Evolutionary conservation across 2,888 invertebrate genomes (phyloP).

Genomic region (Masnerella sp.): DNA sequence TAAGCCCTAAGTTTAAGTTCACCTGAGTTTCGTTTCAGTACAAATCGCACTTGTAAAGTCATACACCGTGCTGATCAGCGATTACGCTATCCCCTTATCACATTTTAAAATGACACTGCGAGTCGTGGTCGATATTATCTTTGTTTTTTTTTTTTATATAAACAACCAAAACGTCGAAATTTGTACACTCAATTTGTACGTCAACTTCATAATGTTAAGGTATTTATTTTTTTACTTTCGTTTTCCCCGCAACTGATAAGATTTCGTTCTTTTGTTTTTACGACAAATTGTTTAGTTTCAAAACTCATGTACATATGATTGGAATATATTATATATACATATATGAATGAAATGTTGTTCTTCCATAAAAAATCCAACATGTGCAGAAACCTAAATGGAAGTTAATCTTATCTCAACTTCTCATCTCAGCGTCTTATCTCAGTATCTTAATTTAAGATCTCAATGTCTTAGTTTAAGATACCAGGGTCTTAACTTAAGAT

Average conservation of each 20-base stretch:
- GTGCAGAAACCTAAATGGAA: conserved; percentile 3
- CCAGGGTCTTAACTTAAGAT: too few species aligned
- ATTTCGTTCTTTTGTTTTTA: background rate
- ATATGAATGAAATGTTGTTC: conserved; percentile 26
- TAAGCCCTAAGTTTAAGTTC: too few species aligned
- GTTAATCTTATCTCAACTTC: background rate
- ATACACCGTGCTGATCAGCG: too few species aligned
- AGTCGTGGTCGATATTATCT: too few species aligned
- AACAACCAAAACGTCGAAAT: background rate
- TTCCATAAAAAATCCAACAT: conserved; percentile 31
- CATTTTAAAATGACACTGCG: too few species aligned
- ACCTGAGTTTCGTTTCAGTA: too few species aligned
- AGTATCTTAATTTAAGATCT: too few species aligned
- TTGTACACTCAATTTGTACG: too few species aligned
- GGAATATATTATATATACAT: conserved; percentile 5
- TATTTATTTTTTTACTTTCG: conserved; percentile 11
- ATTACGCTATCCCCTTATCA: too few species aligned
- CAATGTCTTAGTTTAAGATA: too few species aligned
- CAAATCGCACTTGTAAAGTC: too few species aligned
- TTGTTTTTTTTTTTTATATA: background rate
- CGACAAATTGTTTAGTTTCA: background rate
- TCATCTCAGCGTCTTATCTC: too few species aligned
- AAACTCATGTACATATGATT: conserved; percentile 21
- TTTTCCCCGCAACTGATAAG: background rate
- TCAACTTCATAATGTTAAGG: background rate